Evolutionary conservation across 2,797 vertebrate species (phyloP).

Genomic region (Graptemys geographica): DNA sequence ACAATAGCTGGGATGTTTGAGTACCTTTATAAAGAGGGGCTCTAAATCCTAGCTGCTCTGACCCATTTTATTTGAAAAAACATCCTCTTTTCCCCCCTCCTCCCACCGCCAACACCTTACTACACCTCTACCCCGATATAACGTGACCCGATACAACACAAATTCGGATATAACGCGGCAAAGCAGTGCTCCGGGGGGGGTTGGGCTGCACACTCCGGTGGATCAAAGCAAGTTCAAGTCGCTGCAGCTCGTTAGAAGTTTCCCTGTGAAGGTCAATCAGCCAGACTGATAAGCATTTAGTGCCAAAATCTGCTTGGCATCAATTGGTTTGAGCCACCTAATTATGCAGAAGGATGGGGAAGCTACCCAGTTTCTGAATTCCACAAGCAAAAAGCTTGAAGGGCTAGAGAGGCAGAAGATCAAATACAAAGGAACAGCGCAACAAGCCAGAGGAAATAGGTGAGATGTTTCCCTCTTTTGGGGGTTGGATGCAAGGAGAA

Average conservation of each 20-base stretch:
- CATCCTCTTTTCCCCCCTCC: too few relatives aligned
- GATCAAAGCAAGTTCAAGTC: background rate
- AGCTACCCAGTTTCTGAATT: background rate
- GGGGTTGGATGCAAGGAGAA: background rate
- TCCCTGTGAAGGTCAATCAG: background rate
- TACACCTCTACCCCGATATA: too few relatives aligned
- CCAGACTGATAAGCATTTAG: background rate
- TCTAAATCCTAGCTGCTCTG: too few relatives aligned
- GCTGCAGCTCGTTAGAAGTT: background rate
- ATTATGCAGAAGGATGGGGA: slow-evolving; percentile 44
- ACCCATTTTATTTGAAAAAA: too few relatives aligned
- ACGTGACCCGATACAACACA: too few relatives aligned
- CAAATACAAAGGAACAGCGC: background rate
- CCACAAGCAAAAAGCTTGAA: background rate
- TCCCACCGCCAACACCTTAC: too few relatives aligned
- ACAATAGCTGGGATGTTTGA: too few relatives aligned
- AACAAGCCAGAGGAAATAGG: background rate
- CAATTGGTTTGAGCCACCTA: slow-evolving; percentile 42
- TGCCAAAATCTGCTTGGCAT: background rate
- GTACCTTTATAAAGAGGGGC: too few relatives aligned
- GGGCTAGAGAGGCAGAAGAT: background rate
- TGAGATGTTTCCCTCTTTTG: background rate
- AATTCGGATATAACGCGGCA: too few relatives aligned
- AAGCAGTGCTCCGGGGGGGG: too few relatives aligned
- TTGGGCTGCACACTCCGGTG: too few relatives aligned